These are phyloP conservation scores for Rhinoderma darwinii DNA, from an alignment of 2,113 vertebrate genomes.

Conservation along the genomic window DNA sequence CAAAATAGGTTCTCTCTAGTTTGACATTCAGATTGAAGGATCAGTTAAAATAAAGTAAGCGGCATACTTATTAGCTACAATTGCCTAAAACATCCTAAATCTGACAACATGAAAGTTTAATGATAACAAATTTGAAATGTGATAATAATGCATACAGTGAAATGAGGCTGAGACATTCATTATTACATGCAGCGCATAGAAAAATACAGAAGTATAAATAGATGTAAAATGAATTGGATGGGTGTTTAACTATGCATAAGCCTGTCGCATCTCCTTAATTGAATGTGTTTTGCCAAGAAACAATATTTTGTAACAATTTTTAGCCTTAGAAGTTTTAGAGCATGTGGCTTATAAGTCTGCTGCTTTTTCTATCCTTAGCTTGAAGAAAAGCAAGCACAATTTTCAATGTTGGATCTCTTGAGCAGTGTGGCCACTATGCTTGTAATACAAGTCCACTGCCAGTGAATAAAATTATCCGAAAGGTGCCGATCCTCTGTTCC, in stretches of 20 bases:
- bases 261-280: slow-evolving; percentile 29
- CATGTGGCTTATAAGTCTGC: not conserved
- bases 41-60: not conserved
- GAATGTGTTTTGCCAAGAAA: slow-evolving; percentile 18
- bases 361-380: not conserved
- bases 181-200: slow-evolving; percentile 11
- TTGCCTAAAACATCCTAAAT: slow-evolving; percentile 35
- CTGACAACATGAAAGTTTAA: slow-evolving; percentile 43
- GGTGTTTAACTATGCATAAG: slow-evolving; percentile 16
- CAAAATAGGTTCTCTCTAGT: not conserved
- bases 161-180: not conserved
- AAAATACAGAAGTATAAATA: slow-evolving; percentile 37
- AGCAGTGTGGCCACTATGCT: not conserved
- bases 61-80: slow-evolving; percentile 10
- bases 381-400: not conserved
- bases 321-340: not conserved
- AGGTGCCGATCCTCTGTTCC: not conserved
- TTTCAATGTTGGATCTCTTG: not conserved
- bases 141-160: slow-evolving; percentile 3
- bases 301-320: slow-evolving; percentile 16
- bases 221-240: slow-evolving; percentile 7
- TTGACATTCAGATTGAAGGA: slow-evolving; percentile 8
- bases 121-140: slow-evolving; percentile 27
- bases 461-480: slow-evolving; percentile 21
- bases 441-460: not conserved